These are phyloP conservation scores for Trochalopteron elliotii DNA, from an alignment of 2,113 vertebrate genomes.

Conservation along the genomic window DNA sequence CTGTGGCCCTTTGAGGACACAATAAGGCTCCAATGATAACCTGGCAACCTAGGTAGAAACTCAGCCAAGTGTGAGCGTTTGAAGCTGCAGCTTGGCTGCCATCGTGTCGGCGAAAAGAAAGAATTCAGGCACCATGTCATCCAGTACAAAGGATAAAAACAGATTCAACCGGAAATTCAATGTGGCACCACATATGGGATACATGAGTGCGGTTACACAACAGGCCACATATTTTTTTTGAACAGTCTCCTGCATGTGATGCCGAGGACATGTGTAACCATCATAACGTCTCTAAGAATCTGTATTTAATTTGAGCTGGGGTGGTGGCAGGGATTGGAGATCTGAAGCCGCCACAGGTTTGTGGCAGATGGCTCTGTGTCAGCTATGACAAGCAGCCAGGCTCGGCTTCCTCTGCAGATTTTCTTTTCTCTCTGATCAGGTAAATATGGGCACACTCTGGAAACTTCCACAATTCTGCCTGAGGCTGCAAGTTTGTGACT, in stretches of 20 bases:
- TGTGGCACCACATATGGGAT: constrained; percentile 97
- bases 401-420: constrained; percentile 90
- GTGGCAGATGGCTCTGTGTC: constrained; percentile 97
- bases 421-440: constrained; percentile 92
- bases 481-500: constrained; percentile 96
- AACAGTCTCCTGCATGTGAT: constrained; percentile 87
- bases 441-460: constrained; percentile 94
- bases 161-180: constrained; percentile 91
- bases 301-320: constrained; percentile 90
- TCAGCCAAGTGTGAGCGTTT: constrained; percentile 84
- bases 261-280: constrained; percentile 93
- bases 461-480: constrained; percentile 91
- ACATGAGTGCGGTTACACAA: constrained; percentile 91
- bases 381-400: constrained; percentile 95
- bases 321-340: constrained; percentile 83
- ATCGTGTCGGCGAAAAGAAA: constrained; percentile 83
- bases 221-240: constrained; percentile 85
- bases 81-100: constrained; percentile 89
- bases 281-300: constrained; percentile 87
- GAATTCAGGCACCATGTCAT: constrained; percentile 85
- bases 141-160: constrained; percentile 88
- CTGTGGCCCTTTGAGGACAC: constrained; percentile 84
- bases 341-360: constrained; percentile 95
- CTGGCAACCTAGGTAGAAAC: constrained; percentile 91
- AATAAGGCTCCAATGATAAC: constrained; percentile 81